Conservation (phyloP, 2,888 invertebrate species). For the Drosophila ustulata region DNA sequence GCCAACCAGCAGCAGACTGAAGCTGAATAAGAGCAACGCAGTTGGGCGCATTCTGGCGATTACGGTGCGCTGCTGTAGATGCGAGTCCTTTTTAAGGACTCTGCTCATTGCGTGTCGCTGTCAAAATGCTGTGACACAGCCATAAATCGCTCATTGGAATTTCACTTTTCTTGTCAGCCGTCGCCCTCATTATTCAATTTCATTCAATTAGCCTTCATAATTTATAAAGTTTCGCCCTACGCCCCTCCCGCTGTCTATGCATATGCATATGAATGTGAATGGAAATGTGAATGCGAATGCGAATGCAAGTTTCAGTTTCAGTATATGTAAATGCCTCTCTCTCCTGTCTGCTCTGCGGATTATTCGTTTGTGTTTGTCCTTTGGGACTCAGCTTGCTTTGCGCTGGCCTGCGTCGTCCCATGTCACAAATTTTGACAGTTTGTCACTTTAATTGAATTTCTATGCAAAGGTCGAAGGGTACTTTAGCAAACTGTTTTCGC, state of each 20-base stretch:
- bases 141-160: constrained; percentile 70
- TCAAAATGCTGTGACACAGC: constrained; percentile 44
- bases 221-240: constrained; percentile 52
- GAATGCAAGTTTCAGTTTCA: constrained; percentile 16
- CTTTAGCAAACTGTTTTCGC: constrained; percentile 19
- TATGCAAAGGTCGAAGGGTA: constrained; percentile 43
- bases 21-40: constrained; percentile 23
- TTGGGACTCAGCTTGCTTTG: constrained; percentile 53
- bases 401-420: constrained; percentile 49
- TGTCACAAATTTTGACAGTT: constrained; percentile 76
- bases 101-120: constrained; percentile 40
- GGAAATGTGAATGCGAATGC: constrained; percentile 24
- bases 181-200: constrained; percentile 74
- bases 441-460: constrained; percentile 78
- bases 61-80: background rate
- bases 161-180: constrained; percentile 74
- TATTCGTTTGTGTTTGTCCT: constrained; percentile 38
- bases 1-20: constrained; percentile 3
- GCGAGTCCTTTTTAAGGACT: constrained; percentile 14
- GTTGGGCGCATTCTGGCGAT: constrained; percentile 3
- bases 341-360: background rate
- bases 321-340: background rate
- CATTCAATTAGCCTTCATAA: constrained; percentile 78
- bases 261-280: constrained; percentile 53
- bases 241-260: constrained; percentile 2